Evolutionary conservation across 2,888 invertebrate species (phyloP).

Genomic region (Eupithecia dodoneata): DNA sequence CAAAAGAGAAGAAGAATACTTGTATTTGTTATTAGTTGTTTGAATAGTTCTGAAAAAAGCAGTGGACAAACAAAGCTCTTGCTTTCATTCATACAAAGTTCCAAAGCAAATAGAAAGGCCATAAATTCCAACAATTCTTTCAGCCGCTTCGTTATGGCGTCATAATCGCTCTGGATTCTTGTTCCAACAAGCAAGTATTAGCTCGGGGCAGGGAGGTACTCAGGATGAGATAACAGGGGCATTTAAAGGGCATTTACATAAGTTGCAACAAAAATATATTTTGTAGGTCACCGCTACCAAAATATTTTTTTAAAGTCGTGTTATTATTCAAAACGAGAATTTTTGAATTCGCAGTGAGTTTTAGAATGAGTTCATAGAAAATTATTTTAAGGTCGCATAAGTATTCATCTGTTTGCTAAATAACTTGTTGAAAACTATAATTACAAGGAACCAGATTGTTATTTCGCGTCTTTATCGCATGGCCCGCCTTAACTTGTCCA

Average conservation of each 20-base stretch:
- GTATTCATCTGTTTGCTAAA: no score
- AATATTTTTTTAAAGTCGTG: no score
- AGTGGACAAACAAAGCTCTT: not conserved
- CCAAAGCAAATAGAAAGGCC: not conserved
- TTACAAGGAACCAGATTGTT: no score
- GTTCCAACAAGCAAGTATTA: conserved; percentile 26
- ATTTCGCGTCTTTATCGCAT: no score
- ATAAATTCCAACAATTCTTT: conserved; percentile 21
- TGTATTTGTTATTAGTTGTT: not conserved
- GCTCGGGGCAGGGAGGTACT: conserved; percentile 22
- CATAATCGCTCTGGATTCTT: conserved; percentile 26
- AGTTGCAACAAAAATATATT: no score
- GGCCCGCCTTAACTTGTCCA: no score
- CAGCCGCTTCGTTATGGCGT: conserved; percentile 20
- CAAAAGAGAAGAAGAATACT: not conserved
- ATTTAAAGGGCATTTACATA: no score
- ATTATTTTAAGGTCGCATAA: no score
- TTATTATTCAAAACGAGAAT: not conserved
- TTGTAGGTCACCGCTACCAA: no score
- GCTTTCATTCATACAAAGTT: conserved; percentile 2
- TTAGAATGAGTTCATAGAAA: not conserved
- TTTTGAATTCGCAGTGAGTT: not conserved
- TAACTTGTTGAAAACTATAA: no score
- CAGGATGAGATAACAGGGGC: not conserved
- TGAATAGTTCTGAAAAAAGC: not conserved